A percentile compares a stretch with the other conserved stretches of the same genome.
Conservation (phyloP, 2,797 vertebrate genomes). For the Pseudochromis fuscus region DNA sequence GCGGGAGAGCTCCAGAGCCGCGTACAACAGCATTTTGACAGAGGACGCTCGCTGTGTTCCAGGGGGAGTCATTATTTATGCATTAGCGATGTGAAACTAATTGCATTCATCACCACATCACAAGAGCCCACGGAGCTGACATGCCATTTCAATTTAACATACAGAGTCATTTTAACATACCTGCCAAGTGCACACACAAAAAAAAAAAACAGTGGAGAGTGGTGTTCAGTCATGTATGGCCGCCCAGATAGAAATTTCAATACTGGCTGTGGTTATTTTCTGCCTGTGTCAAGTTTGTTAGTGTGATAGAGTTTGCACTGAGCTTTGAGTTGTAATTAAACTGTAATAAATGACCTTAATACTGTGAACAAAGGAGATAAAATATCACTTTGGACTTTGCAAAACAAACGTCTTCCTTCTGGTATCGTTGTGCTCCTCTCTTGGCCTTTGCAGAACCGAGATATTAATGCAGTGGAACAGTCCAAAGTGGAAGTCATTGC, state of each 20-base stretch:
- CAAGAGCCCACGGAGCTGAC: constrained; percentile 59
- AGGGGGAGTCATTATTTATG: constrained; percentile 79
- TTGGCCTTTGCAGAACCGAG: constrained; percentile 22
- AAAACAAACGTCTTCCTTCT: constrained; percentile 5
- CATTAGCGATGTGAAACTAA: constrained; percentile 81
- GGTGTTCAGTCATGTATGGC: background rate
- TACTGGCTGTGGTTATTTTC: constrained; percentile 43
- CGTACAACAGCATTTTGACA: constrained; percentile 65
- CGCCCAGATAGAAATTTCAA: constrained; percentile 36
- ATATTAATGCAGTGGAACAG: constrained; percentile 44
- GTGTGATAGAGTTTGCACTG: background rate
- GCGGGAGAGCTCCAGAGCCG: constrained; percentile 36
- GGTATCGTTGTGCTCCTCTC: constrained; percentile 27
- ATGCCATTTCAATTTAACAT: constrained; percentile 62
- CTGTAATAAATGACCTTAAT: constrained; percentile 25
- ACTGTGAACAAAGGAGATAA: constrained; percentile 13
- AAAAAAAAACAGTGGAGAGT: background rate
- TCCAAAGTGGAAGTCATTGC: constrained; percentile 54
- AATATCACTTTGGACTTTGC: background rate
- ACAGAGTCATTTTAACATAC: constrained; percentile 60
- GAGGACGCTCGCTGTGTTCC: constrained; percentile 52
- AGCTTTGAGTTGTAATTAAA: constrained; percentile 9
- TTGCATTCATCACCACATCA: constrained; percentile 75
- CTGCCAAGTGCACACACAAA: constrained; percentile 45
- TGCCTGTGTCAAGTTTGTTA: constrained; percentile 12